These are phyloP conservation scores for Neoarius graeffei DNA, from an alignment of 2,113 vertebrate species.

Conservation along the genomic window DNA sequence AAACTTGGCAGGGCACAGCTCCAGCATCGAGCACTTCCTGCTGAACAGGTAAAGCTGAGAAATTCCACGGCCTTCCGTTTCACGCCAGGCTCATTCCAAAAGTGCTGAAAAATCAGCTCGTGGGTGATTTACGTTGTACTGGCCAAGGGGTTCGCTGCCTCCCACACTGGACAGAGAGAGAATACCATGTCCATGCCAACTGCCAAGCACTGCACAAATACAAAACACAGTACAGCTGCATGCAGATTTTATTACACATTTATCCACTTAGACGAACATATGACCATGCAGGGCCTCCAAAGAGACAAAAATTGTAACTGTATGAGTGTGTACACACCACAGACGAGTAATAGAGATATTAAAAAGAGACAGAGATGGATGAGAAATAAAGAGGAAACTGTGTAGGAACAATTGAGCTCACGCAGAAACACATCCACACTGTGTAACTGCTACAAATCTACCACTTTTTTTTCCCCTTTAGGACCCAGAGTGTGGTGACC, in stretches of 20 bases:
- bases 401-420: neutral
- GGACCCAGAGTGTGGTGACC: slow-evolving; percentile 50
- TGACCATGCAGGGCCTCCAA: slow-evolving; percentile 9
- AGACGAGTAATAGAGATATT: neutral
- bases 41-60: slow-evolving; percentile 76
- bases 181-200: neutral
- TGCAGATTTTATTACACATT: slow-evolving; percentile 11
- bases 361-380: slow-evolving; percentile 5
- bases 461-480: slow-evolving; percentile 14
- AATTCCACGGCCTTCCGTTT: slow-evolving; percentile 75
- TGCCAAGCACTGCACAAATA: slow-evolving; percentile 1
- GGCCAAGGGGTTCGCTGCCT: slow-evolving; percentile 16
- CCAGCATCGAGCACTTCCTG: slow-evolving; percentile 63
- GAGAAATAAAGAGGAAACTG: neutral
- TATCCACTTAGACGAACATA: slow-evolving; percentile 11
- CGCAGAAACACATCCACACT: neutral
- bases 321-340: slow-evolving; percentile 50
- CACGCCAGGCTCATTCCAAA: slow-evolving; percentile 71
- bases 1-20: slow-evolving; percentile 66
- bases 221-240: slow-evolving; percentile 1
- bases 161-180: slow-evolving; percentile 45
- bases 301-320: slow-evolving; percentile 34
- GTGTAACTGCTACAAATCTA: slow-evolving; percentile 17
- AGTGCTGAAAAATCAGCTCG: slow-evolving; percentile 71
- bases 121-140: slow-evolving; percentile 54